Percentiles rank a stretch among this genome's conserved stretches.
phyloP scores from a whole-genome alignment of 1,140 invertebrate genomes.

The Lethrus apterus region DNA sequence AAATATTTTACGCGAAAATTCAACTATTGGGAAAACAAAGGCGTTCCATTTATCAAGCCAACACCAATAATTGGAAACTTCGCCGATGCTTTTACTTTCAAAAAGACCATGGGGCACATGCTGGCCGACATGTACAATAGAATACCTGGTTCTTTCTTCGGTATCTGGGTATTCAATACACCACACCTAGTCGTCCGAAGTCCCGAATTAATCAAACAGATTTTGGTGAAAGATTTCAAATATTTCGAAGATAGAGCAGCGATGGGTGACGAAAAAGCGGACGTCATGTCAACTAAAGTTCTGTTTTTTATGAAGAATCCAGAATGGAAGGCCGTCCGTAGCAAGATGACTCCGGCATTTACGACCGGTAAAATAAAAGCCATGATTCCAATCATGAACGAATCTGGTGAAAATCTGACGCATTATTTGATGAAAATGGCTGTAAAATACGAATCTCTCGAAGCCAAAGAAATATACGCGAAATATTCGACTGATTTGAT shows the following conservation, averaged over 20 bases:
- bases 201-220: conserved; percentile 43
- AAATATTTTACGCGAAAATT: conserved; percentile 29
- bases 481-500: conserved; percentile 48
- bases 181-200: conserved; percentile 42
- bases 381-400: conserved; percentile 35
- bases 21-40: conserved; percentile 43
- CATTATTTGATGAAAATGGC: conserved; percentile 22
- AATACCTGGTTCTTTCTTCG: conserved; percentile 31
- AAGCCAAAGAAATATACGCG: conserved; percentile 30
- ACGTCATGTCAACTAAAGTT: conserved; percentile 34
- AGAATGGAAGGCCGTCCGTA: conserved; percentile 45
- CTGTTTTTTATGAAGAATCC: conserved; percentile 36
- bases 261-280: conserved; percentile 32
- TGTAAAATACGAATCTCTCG: conserved; percentile 15
- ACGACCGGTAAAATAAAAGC: conserved; percentile 47
- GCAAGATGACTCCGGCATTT: conserved; percentile 47
- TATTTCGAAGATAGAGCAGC: conserved; percentile 41
- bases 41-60: conserved; percentile 37
- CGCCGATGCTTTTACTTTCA: conserved; percentile 21
- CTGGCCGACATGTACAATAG: conserved; percentile 30
- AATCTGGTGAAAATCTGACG: conserved; percentile 20
- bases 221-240: conserved; percentile 46
- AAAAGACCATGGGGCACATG: conserved; percentile 22
- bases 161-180: conserved; percentile 39
- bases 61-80: conserved; percentile 37